Evolutionary conservation across 2,113 vertebrate genomes (phyloP).

Genomic region (Grammomys surdaster): DNA sequence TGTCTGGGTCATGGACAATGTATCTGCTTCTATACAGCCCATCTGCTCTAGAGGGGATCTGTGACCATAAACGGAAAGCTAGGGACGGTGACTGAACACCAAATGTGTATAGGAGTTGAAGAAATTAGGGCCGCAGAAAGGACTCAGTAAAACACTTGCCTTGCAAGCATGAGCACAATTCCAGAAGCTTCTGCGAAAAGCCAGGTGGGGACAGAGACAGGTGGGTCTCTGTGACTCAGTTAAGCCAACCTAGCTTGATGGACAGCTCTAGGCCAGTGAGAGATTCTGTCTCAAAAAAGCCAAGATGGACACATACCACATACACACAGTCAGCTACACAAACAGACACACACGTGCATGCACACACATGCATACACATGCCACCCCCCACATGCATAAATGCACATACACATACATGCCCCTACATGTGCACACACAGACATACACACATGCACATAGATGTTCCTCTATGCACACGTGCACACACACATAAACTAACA

Average conservation of each 20-base stretch:
- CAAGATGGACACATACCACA: neutral
- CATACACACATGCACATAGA: too few relatives aligned
- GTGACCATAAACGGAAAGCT: neutral
- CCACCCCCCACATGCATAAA: too few relatives aligned
- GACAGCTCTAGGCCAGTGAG: neutral
- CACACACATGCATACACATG: neutral
- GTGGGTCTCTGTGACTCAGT: neutral
- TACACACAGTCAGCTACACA: neutral
- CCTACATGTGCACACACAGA: neutral
- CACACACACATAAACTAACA: too few relatives aligned
- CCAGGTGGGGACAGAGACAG: neutral
- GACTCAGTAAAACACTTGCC: neutral
- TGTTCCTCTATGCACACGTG: too few relatives aligned
- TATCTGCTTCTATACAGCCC: neutral
- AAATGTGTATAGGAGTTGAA: neutral
- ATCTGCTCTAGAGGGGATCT: neutral
- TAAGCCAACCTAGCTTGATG: neutral
- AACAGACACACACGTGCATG: neutral
- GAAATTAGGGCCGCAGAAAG: neutral
- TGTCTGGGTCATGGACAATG: neutral
- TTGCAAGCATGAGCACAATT: neutral
- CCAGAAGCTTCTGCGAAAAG: neutral
- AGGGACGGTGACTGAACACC: neutral
- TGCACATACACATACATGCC: neutral
- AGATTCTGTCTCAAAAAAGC: neutral